Conservation (phyloP, 2,888 invertebrate genomes). For the Drosophila recens region DNA sequence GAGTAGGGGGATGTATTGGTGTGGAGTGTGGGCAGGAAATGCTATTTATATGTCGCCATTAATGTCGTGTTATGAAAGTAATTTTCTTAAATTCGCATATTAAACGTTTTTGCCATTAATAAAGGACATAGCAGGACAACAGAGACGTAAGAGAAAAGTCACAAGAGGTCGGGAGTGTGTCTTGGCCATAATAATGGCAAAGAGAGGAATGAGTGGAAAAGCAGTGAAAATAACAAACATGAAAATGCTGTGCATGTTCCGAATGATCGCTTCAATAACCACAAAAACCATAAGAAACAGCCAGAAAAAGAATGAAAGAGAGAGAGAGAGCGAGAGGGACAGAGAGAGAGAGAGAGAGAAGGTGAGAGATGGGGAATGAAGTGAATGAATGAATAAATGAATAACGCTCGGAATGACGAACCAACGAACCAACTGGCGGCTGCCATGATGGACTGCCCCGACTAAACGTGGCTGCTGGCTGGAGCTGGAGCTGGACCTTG, state of each 20-base stretch:
- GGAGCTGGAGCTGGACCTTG: slow-evolving; percentile 38
- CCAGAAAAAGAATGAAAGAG: background rate
- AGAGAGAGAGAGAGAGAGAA: background rate
- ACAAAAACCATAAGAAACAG: slow-evolving; percentile 81
- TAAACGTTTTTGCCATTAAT: slow-evolving; percentile 76
- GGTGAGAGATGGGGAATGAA: background rate
- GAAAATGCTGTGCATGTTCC: slow-evolving; percentile 81
- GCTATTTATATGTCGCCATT: slow-evolving; percentile 70
- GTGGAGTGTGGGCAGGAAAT: slow-evolving; percentile 26
- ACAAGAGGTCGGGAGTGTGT: slow-evolving; percentile 1
- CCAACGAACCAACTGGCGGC: slow-evolving; percentile 29
- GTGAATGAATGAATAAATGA: slow-evolving; percentile 66
- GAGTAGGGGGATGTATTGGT: background rate
- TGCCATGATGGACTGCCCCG: slow-evolving; percentile 60
- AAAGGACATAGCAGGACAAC: slow-evolving; percentile 36
- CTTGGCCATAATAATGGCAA: slow-evolving; percentile 35
- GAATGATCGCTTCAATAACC: slow-evolving; percentile 83
- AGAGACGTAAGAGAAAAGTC: background rate
- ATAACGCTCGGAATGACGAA: slow-evolving; percentile 61
- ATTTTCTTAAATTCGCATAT: slow-evolving; percentile 81
- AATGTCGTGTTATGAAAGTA: slow-evolving; percentile 79
- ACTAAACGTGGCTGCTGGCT: slow-evolving; percentile 5
- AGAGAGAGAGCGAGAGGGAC: background rate
- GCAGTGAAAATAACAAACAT: slow-evolving; percentile 61
- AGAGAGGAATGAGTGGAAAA: slow-evolving; percentile 2